Evolutionary conservation across 2,797 vertebrate genomes (phyloP).

Genomic region (Rhyacichthys aspro): DNA sequence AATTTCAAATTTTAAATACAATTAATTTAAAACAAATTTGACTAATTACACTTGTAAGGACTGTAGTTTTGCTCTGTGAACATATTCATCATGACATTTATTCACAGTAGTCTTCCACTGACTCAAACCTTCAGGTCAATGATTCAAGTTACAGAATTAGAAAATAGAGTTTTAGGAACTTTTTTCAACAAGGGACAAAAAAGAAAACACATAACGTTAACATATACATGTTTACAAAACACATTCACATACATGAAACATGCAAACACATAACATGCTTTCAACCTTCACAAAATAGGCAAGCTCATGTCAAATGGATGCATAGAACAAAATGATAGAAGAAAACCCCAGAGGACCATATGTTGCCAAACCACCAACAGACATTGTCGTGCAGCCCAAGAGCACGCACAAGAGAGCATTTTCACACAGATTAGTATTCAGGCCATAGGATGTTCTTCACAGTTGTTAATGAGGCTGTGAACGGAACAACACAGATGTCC

Average conservation of each 20-base stretch:
- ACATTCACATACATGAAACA: neutral
- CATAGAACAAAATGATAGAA: constrained; percentile 7
- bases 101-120: neutral
- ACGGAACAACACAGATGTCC: constrained; percentile 36
- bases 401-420: constrained; percentile 29
- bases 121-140: no score
- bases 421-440: constrained; percentile 67
- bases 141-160: no score
- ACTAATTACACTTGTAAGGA: no score
- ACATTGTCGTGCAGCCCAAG: constrained; percentile 53
- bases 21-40: neutral
- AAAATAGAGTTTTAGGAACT: no score
- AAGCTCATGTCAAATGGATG: constrained; percentile 27
- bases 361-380: constrained; percentile 24
- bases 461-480: constrained; percentile 47
- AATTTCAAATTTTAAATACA: neutral
- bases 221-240: neutral
- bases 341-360: constrained; percentile 21
- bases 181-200: no score
- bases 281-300: neutral
- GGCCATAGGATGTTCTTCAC: constrained; percentile 28
- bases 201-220: no score
- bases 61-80: no score
- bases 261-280: constrained; percentile 7
- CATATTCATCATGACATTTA: no score